phyloP scores from a whole-genome alignment of 30 jellyfish, hydroid and myxozoan species.

The Phacellophora camtschatica region DNA sequence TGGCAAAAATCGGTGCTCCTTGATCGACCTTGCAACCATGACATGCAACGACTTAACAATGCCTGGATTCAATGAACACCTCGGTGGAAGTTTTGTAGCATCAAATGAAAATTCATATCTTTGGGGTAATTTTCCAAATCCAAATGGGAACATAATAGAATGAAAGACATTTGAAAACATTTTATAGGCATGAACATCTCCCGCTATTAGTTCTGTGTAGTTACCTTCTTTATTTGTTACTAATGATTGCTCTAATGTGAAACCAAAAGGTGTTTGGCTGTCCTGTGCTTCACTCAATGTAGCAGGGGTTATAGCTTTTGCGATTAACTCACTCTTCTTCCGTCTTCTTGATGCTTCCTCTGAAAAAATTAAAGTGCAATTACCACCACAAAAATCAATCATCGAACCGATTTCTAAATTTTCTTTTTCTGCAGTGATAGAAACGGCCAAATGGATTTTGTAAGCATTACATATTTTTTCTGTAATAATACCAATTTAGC shows the following conservation, averaged over 20 bases:
- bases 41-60: conserved; percentile 35
- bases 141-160: background rate
- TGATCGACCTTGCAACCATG: conserved; percentile 27
- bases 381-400: too few relatives aligned
- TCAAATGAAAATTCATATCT: conserved; percentile 26
- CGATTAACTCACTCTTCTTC: background rate
- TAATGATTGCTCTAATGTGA: conserved; percentile 3
- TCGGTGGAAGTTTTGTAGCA: background rate
- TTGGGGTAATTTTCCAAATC: background rate
- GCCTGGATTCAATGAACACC: background rate
- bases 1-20: conserved; percentile 30
- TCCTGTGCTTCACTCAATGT: background rate
- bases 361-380: background rate
- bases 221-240: background rate
- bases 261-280: conserved; percentile 21
- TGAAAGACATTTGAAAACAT: conserved; percentile 11
- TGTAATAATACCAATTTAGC: too few relatives aligned
- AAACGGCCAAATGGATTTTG: too few relatives aligned
- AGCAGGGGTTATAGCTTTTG: background rate
- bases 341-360: background rate
- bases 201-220: conserved; percentile 11
- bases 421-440: too few relatives aligned
- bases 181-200: conserved; percentile 22
- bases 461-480: too few relatives aligned
- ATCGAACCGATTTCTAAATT: too few relatives aligned